A percentile compares a stretch with the other conserved stretches of the same genome.
Evolutionary conservation across 1,140 invertebrate genomes (phyloP).

Genomic region (Holotrichia oblita): DNA sequence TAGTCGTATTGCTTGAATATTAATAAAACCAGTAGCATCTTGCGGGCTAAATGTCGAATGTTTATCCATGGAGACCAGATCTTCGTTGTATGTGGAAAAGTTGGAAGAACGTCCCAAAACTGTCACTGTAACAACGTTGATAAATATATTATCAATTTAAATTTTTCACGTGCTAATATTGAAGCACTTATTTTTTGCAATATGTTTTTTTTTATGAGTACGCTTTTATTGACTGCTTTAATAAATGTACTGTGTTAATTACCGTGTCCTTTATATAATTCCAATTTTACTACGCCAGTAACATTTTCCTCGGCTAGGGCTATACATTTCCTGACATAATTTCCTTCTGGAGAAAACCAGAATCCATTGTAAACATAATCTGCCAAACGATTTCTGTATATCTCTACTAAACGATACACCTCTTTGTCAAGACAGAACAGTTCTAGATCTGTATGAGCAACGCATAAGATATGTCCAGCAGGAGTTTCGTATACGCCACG

Average conservation of each 20-base stretch:
- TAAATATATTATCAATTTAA: background rate
- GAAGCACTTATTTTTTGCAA: too few relatives aligned
- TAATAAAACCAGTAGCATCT: conserved; percentile 87
- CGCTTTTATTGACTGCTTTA: too few relatives aligned
- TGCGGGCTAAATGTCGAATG: conserved; percentile 80
- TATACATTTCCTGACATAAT: conserved; percentile 75
- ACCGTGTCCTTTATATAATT: conserved; percentile 80
- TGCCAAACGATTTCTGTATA: conserved; percentile 71
- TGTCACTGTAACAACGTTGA: conserved; percentile 62
- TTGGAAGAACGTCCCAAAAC: conserved; percentile 70
- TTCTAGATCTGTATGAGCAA: conserved; percentile 81
- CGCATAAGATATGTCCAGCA: conserved; percentile 76
- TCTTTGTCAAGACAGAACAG: conserved; percentile 78
- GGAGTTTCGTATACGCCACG: conserved; percentile 86
- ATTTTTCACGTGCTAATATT: background rate
- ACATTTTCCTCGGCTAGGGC: conserved; percentile 76
- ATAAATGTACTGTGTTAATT: too few relatives aligned
- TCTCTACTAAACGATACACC: conserved; percentile 71
- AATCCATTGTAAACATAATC: conserved; percentile 81
- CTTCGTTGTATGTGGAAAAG: conserved; percentile 78
- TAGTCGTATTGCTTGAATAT: conserved; percentile 81
- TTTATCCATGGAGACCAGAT: conserved; percentile 84
- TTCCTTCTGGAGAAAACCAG: conserved; percentile 86
- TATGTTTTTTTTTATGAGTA: background rate
- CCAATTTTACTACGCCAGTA: conserved; percentile 75